Percentiles rank a stretch among this genome's conserved stretches.
Conservation (phyloP, 2,888 invertebrate species). For the Parnassius orleans region DNA sequence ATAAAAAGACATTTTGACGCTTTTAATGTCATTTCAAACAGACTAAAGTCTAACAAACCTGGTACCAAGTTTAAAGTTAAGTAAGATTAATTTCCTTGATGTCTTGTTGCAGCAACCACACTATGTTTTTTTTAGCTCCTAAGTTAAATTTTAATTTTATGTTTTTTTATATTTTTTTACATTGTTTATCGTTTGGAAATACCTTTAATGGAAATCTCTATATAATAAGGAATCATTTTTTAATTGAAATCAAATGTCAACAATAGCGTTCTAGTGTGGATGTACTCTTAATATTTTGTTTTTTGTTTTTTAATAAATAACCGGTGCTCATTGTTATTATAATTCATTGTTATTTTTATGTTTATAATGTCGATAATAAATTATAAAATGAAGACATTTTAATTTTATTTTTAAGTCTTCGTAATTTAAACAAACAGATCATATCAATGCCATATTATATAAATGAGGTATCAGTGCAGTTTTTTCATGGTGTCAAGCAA, state of each 20-base stretch:
- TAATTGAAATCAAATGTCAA: not conserved
- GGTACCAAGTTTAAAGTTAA: too few relatives aligned
- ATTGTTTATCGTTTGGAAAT: too few relatives aligned
- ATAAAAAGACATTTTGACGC: conserved; percentile 9
- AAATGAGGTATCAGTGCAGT: too few relatives aligned
- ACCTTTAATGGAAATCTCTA: too few relatives aligned
- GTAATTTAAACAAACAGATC: not conserved
- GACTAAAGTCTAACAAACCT: too few relatives aligned
- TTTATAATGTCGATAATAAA: conserved; percentile 18
- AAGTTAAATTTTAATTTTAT: too few relatives aligned
- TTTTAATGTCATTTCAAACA: too few relatives aligned
- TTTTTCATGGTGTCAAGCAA: too few relatives aligned
- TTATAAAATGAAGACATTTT: conserved; percentile 1
- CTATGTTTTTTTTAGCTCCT: not conserved
- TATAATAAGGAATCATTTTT: not conserved
- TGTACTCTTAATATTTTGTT: not conserved
- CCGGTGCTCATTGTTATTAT: conserved; percentile 25
- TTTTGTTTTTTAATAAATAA: conserved; percentile 3
- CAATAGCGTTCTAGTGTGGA: conserved; percentile 5
- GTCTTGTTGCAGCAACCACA: not conserved
- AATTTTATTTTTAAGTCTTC: not conserved
- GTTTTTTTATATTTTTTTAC: not conserved
- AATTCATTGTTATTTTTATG: conserved; percentile 23
- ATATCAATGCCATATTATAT: too few relatives aligned
- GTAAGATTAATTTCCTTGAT: not conserved